Evolutionary conservation across 2,888 invertebrate species (phyloP).

Genomic region (Caenorhabditis panamensis): DNA sequence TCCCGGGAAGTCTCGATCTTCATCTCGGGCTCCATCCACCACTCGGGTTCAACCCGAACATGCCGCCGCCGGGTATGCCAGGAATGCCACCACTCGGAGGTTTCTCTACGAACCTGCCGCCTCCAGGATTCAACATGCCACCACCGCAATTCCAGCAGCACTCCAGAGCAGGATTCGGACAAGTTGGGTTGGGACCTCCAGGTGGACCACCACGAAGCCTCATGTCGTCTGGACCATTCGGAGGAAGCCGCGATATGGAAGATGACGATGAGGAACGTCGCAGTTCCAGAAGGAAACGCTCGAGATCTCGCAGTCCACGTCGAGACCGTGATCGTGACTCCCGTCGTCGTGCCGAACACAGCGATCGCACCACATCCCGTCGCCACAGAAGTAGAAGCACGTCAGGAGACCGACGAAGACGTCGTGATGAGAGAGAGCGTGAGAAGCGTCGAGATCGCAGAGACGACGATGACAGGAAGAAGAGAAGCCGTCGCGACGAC

Average conservation of each 20-base stretch:
- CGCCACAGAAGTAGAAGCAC: conserved; percentile 55
- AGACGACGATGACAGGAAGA: conserved; percentile 58
- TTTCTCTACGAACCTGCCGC: conserved; percentile 43
- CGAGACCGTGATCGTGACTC: conserved; percentile 45
- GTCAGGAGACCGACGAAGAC: conserved; percentile 51
- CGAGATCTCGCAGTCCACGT: conserved; percentile 48
- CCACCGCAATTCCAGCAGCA: conserved; percentile 49
- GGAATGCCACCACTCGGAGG: conserved; percentile 46
- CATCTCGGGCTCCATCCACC: conserved; percentile 48
- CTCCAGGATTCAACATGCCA: conserved; percentile 53
- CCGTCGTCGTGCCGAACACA: conserved; percentile 26
- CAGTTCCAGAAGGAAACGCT: conserved; percentile 37
- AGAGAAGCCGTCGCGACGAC: conserved; percentile 43
- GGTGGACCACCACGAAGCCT: conserved; percentile 5
- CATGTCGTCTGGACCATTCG: background rate
- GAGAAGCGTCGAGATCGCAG: conserved; percentile 51
- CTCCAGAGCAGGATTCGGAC: conserved; percentile 50
- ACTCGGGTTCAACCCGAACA: conserved; percentile 64
- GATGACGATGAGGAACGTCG: conserved; percentile 53
- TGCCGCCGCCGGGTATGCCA: conserved; percentile 67
- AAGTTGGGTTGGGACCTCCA: background rate
- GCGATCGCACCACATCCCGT: conserved; percentile 28
- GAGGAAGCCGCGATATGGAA: background rate
- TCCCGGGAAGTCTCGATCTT: conserved; percentile 33
- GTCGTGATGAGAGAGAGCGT: conserved; percentile 61